Percentiles rank a stretch among this genome's conserved stretches.
Conservation (phyloP, 2,797 vertebrate genomes). For the Anableps anableps region DNA sequence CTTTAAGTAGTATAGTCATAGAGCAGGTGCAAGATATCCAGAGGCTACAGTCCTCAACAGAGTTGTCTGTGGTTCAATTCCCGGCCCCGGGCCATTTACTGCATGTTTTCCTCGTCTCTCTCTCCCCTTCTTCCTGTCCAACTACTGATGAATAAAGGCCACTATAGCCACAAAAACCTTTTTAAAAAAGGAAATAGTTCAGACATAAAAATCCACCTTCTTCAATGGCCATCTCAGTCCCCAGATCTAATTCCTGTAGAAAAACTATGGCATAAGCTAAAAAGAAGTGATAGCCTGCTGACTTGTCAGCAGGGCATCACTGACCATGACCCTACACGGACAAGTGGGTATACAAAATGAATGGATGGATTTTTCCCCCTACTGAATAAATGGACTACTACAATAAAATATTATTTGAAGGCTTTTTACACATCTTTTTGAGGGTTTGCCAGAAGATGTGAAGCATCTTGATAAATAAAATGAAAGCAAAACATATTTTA, state of each 20-base stretch:
- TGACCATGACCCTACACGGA: background rate
- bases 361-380: background rate
- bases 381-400: background rate
- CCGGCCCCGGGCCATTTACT: too few relatives aligned
- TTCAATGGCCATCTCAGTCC: background rate
- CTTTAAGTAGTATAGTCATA: too few relatives aligned
- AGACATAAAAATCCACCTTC: background rate
- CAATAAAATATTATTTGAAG: background rate
- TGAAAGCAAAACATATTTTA: background rate
- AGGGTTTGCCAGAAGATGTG: background rate
- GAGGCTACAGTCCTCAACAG: too few relatives aligned
- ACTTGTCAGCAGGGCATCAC: too few relatives aligned
- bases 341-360: background rate
- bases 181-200: background rate
- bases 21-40: too few relatives aligned
- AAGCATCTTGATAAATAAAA: background rate
- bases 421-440: background rate
- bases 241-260: background rate
- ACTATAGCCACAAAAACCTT: too few relatives aligned
- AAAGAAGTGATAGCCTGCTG: too few relatives aligned
- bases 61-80: too few relatives aligned
- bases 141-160: too few relatives aligned
- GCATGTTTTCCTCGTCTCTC: too few relatives aligned
- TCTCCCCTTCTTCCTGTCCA: too few relatives aligned
- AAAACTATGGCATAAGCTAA: background rate